Base-by-base conservation (phyloP, 2,888 invertebrate species). In the Ochropleura plecta region DNA sequence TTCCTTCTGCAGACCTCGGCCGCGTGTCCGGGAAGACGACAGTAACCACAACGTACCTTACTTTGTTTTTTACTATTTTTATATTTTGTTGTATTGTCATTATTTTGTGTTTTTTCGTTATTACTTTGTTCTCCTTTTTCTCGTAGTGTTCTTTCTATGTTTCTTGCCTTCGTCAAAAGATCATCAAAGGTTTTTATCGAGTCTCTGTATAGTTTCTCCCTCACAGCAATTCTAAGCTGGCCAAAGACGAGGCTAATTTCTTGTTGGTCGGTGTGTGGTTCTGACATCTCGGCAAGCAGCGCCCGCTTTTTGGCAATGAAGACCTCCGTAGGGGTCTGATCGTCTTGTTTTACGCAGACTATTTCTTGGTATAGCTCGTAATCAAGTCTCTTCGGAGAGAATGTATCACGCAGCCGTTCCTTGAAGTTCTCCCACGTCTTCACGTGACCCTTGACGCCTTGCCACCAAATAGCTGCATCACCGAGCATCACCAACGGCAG, bases 351-450 rank as follows among this genome's bases (percentile, higher is more conserved):
- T 20, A 81, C 57, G 10, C 57, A 12, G n/a, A 57, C 30, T 30
- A 57, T 30, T 14, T 57, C 57, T 3, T 57, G 57, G 30, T 57
- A 51, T 51, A 51, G 51, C 18, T 51, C 51, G 83, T 0, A 73
- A 20, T 49, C 82, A n/a, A 51, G 18, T 14, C 10, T 48, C 18
- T 48, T 64, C 18, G 48, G 30, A 0, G 48, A 9, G 1, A 48
- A 48, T 3, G 48, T 48, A 30, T 64, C 18, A 3, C 82, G 73
- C 6, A 85, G 44, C 0, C 73, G 70, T 44, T 59, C 57, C 44
- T 74, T 62, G 53, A 85, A 84, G 0, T 53, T 16, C 0, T 40
- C 42, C 82, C 76, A 85, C 0, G 79, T 55, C 20, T 14, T 57
- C 6, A 80, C 68, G 0, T 60, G 30, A 51, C 57, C 20, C 30